Conservation (phyloP, 2,113 vertebrate genomes). For the Symphodus melops region DNA sequence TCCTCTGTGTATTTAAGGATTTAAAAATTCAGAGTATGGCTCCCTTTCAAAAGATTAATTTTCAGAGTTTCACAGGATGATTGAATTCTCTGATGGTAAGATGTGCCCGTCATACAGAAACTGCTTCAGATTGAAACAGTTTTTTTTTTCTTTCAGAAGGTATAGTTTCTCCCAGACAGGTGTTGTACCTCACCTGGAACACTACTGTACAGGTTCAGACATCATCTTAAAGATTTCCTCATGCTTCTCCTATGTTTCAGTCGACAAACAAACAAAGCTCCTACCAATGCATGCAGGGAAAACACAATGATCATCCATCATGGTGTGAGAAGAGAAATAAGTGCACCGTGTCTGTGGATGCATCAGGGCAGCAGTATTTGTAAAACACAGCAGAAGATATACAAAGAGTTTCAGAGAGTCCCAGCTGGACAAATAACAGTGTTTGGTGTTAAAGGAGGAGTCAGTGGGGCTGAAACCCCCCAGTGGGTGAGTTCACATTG, state of each 20-base stretch:
- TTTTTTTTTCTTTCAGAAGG: not conserved
- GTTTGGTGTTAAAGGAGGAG: slow-evolving; percentile 48
- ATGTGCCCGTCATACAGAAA: not conserved
- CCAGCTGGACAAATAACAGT: slow-evolving; percentile 52
- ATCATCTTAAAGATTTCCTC: not conserved
- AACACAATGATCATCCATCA: slow-evolving; percentile 49
- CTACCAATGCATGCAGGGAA: slow-evolving; percentile 43
- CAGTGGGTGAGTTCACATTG: slow-evolving; percentile 49
- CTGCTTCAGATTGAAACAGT: slow-evolving; percentile 7
- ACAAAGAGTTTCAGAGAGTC: slow-evolving; percentile 46
- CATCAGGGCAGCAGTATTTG: slow-evolving; percentile 14
- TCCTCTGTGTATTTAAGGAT: slow-evolving; percentile 12
- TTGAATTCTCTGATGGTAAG: slow-evolving; percentile 13
- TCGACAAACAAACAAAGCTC: slow-evolving; percentile 26
- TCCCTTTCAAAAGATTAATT: slow-evolving; percentile 20
- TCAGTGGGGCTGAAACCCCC: slow-evolving; percentile 21
- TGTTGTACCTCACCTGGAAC: not conserved
- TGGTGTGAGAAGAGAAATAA: slow-evolving; percentile 31
- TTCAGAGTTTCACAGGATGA: slow-evolving; percentile 15
- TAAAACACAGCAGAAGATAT: slow-evolving; percentile 47
- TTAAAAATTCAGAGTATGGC: not conserved
- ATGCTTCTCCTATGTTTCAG: slow-evolving; percentile 6
- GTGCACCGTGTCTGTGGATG: not conserved
- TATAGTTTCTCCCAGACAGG: not conserved
- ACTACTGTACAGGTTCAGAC: not conserved